Percentiles rank a stretch among this genome's conserved stretches.
Conservation (phyloP, 1,140 invertebrate genomes). For the Druon quercuslanigerum region DNA sequence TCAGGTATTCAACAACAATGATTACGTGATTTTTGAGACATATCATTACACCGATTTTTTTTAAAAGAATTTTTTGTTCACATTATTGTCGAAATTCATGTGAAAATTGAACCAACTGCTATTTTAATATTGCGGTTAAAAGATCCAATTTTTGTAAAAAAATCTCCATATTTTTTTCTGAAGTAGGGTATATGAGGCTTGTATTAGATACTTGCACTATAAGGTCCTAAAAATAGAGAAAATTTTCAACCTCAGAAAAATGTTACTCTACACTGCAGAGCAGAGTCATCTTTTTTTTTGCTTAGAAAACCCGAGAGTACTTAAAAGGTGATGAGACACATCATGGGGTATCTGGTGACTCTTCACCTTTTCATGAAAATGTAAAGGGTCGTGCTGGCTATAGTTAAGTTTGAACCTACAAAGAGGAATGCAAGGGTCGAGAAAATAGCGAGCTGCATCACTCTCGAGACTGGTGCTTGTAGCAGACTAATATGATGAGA, state of each 20-base stretch:
- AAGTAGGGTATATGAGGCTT: no score
- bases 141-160: no score
- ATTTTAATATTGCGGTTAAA: no score
- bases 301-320: conserved; percentile 10
- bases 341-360: background rate
- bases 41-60: no score
- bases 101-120: background rate
- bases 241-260: background rate
- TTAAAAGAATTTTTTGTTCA: no score
- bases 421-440: conserved; percentile 6
- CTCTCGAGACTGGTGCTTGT: background rate
- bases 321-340: conserved; percentile 25
- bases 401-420: background rate
- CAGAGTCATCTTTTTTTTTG: background rate
- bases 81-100: no score
- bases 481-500: background rate
- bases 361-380: conserved; percentile 2
- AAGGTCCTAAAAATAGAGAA: no score
- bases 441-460: background rate
- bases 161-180: no score
- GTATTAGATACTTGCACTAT: no score
- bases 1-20: no score
- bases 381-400: background rate
- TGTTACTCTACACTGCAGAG: background rate
- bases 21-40: no score